Conservation (phyloP, 2,113 vertebrate species). For the Phyllopteryx taeniolatus region DNA sequence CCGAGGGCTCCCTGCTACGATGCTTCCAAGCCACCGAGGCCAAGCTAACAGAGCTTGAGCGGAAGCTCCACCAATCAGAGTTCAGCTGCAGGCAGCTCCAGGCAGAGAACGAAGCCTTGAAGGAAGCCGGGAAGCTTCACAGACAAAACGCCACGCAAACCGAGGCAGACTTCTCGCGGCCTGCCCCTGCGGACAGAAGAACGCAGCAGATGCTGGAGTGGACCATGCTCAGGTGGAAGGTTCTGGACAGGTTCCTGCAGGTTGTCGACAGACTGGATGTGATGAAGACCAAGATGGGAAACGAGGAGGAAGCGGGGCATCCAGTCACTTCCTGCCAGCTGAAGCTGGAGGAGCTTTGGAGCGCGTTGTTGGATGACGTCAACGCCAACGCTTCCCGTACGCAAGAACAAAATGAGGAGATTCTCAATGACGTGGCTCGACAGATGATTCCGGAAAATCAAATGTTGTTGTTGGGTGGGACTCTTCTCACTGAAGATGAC, state of each 20-base stretch:
- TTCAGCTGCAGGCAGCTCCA: conserved; percentile 33
- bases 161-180: conserved; percentile 19
- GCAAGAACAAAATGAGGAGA: conserved; percentile 18
- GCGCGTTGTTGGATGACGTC: conserved; percentile 22
- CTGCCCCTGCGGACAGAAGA: conserved; percentile 1
- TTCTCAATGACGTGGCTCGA: conserved; percentile 25
- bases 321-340: conserved; percentile 26
- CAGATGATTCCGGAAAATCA: conserved; percentile 43
- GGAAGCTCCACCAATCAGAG: conserved; percentile 32
- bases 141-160: conserved; percentile 11
- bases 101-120: conserved; percentile 29
- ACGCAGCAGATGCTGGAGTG: conserved; percentile 39
- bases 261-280: conserved; percentile 36
- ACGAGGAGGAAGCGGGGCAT: conserved; percentile 12
- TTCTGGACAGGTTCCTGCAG: conserved; percentile 48
- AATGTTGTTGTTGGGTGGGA: conserved; percentile 34
- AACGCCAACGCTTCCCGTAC: not conserved
- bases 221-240: conserved; percentile 37
- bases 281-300: conserved; percentile 2
- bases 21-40: conserved; percentile 43
- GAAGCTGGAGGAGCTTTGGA: conserved; percentile 57
- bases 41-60: conserved; percentile 43
- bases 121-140: conserved; percentile 11
- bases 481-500: conserved; percentile 18
- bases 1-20: conserved; percentile 29